Conservation (phyloP, 2,888 invertebrate species). For the Gymnocheta viridis region DNA sequence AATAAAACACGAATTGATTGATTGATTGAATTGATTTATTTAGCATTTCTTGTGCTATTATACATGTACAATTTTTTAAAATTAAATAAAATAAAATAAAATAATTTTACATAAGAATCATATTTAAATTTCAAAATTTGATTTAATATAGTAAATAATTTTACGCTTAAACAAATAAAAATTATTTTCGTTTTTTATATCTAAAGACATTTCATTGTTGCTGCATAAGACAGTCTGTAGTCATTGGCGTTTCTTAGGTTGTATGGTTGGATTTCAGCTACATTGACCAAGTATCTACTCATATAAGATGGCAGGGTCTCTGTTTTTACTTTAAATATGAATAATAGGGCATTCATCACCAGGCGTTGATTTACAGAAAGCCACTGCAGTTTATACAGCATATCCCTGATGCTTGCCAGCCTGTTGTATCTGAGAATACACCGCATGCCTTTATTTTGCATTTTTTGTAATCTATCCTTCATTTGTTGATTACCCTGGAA, state of each 20-base stretch:
- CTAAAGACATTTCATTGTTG: background rate
- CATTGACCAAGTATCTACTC: no score
- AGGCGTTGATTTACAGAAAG: slow-evolving; percentile 3
- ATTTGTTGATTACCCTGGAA: background rate
- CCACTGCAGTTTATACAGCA: background rate
- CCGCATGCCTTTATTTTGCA: background rate
- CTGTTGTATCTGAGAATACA: background rate
- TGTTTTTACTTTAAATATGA: no score
- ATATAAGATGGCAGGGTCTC: no score
- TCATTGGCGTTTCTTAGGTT: background rate
- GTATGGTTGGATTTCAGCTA: no score
- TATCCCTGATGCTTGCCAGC: background rate
- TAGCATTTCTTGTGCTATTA: no score
- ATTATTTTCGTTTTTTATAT: slow-evolving; percentile 1
- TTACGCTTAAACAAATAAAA: background rate
- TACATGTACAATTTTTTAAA: no score
- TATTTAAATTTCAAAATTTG: background rate
- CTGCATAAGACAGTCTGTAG: background rate
- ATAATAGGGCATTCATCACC: background rate
- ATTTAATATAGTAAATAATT: background rate
- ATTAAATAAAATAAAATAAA: background rate
- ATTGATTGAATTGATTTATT: no score
- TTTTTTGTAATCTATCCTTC: background rate
- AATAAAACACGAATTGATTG: no score
- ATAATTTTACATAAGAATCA: background rate